A percentile compares a stretch with the other conserved stretches of the same genome.
Evolutionary conservation across 2,797 vertebrate species (phyloP).

Genomic region (Sus cebifrons): DNA sequence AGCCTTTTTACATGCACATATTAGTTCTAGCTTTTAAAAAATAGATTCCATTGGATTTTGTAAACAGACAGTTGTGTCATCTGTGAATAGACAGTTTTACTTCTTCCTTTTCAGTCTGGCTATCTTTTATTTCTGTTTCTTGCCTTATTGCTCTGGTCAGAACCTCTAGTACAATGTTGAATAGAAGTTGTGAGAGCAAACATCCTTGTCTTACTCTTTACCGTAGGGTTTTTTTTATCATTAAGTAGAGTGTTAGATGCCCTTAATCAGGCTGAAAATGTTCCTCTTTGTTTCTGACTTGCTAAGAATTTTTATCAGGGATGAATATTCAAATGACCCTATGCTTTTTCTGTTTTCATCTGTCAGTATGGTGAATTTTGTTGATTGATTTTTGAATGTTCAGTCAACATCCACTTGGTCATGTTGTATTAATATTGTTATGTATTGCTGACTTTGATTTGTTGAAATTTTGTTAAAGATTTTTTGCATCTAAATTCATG

Average conservation of each 20-base stretch:
- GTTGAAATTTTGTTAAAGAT: background rate
- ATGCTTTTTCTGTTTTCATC: background rate
- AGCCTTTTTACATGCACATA: background rate
- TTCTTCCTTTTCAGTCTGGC: constrained; percentile 36
- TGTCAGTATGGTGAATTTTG: background rate
- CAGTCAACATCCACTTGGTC: background rate
- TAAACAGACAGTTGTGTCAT: background rate
- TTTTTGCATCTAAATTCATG: background rate
- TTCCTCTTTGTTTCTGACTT: constrained; percentile 10
- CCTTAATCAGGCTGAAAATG: background rate
- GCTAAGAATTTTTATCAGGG: constrained; percentile 7
- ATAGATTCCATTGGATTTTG: background rate
- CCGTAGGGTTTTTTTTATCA: background rate
- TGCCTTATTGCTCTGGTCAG: background rate
- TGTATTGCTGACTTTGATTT: background rate
- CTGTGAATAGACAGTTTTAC: background rate
- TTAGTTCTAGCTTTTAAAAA: background rate
- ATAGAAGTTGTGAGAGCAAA: background rate
- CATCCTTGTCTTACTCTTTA: background rate
- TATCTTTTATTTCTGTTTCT: background rate
- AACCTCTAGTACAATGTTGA: background rate
- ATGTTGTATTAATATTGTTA: background rate
- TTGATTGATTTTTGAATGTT: background rate
- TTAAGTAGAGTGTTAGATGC: background rate
- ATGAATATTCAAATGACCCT: background rate